These are phyloP conservation scores for Heliconius charithonia DNA, from an alignment of 2,888 invertebrate species.

Conservation along the genomic window DNA sequence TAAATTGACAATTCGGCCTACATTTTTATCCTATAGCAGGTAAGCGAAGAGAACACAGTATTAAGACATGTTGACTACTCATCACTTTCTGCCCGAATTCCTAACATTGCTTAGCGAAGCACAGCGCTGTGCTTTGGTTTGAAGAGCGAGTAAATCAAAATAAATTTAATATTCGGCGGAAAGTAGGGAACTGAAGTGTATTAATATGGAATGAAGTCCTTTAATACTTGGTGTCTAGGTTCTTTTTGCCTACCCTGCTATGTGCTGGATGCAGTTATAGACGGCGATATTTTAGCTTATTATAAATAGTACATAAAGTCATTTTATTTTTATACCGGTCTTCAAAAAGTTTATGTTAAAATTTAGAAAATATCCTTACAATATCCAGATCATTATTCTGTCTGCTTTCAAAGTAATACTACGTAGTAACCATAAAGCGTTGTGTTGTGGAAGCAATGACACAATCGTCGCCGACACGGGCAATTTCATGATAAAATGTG, in stretches of 20 bases:
- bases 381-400: conserved; percentile 40
- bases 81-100: too few relatives aligned
- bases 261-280: background rate
- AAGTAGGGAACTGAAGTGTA: background rate
- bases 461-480: conserved; percentile 49
- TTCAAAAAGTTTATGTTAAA: background rate
- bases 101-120: too few relatives aligned
- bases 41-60: too few relatives aligned
- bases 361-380: conserved; percentile 15
- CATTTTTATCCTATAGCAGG: too few relatives aligned
- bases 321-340: background rate
- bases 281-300: too few relatives aligned
- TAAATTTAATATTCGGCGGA: too few relatives aligned
- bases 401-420: conserved; percentile 54
- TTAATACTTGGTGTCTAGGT: background rate
- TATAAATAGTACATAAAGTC: too few relatives aligned
- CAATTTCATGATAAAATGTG: conserved; percentile 49
- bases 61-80: too few relatives aligned
- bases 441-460: conserved; percentile 70
- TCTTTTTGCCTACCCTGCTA: background rate
- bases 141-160: too few relatives aligned
- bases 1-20: too few relatives aligned
- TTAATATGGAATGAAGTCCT: background rate
- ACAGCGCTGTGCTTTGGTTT: too few relatives aligned
- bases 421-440: conserved; percentile 66